Evolutionary conservation across 2,797 vertebrate genomes (phyloP).

Genomic region (Spondyliosoma cantharus): DNA sequence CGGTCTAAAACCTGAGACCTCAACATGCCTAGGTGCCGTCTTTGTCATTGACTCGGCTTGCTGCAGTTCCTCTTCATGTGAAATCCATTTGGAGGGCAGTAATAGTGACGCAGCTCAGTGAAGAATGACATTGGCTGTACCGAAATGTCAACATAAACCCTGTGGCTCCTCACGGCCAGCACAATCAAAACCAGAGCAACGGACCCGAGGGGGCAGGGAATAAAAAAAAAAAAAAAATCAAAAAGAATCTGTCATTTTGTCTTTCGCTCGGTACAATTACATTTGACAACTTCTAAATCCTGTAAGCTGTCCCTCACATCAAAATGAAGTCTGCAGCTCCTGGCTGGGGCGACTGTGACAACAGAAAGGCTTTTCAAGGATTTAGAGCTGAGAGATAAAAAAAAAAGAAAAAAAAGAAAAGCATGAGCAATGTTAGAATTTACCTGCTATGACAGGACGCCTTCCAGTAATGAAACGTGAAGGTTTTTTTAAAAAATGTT

Average conservation of each 20-base stretch:
- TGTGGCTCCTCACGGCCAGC: constrained; percentile 39
- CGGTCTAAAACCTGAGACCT: constrained; percentile 29
- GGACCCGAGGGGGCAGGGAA: constrained; percentile 14
- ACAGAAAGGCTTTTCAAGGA: constrained; percentile 56
- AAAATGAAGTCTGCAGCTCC: constrained; percentile 56
- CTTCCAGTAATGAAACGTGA: constrained; percentile 24
- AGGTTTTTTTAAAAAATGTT: too few species aligned
- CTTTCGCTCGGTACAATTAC: constrained; percentile 67
- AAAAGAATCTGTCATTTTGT: constrained; percentile 51
- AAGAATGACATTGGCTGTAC: constrained; percentile 65
- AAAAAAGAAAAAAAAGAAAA: constrained; percentile 17
- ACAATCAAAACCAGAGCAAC: constrained; percentile 55
- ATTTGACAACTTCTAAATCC: constrained; percentile 61
- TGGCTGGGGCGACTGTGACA: constrained; percentile 53
- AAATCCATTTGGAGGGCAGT: constrained; percentile 60
- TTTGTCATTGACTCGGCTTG: constrained; percentile 26
- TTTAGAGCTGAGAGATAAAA: constrained; percentile 48
- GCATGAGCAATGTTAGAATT: constrained; percentile 25
- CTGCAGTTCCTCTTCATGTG: constrained; percentile 50
- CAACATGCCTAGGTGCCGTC: constrained; percentile 42
- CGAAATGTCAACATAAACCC: constrained; percentile 58
- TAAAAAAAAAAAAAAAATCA: constrained; percentile 11
- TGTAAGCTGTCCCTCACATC: constrained; percentile 63
- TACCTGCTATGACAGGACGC: constrained; percentile 16
- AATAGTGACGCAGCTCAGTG: constrained; percentile 61